phyloP scores from a whole-genome alignment of 2,113 vertebrate species.

The Ceyx margarethae region DNA sequence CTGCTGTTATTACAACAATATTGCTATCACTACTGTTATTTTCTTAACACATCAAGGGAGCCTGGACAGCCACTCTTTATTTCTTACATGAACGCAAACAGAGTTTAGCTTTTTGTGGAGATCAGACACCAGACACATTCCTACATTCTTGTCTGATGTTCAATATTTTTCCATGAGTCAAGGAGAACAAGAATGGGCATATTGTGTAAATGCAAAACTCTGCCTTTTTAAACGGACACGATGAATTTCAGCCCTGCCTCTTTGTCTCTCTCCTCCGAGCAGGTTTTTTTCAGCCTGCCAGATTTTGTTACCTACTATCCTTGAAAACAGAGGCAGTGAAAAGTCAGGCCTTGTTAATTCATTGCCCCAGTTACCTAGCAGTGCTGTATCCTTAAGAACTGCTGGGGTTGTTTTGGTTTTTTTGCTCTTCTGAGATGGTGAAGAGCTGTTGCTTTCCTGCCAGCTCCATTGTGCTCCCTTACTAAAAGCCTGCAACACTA shows the following conservation, averaged over 20 bases:
- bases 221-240: slow-evolving; percentile 50
- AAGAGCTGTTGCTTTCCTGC: slow-evolving; percentile 38
- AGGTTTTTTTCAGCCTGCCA: slow-evolving; percentile 35
- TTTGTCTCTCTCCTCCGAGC: slow-evolving; percentile 2
- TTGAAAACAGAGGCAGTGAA: slow-evolving; percentile 34
- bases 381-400: slow-evolving; percentile 25
- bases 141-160: slow-evolving; percentile 64
- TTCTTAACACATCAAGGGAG: slow-evolving; percentile 40
- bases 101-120: slow-evolving; percentile 57
- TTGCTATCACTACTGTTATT: slow-evolving; percentile 54
- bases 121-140: slow-evolving; percentile 57
- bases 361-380: slow-evolving; percentile 39
- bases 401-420: neutral
- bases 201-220: slow-evolving; percentile 52
- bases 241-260: slow-evolving; percentile 33
- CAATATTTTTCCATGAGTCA: slow-evolving; percentile 71
- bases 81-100: slow-evolving; percentile 44
- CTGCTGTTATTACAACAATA: slow-evolving; percentile 46
- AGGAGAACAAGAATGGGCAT: slow-evolving; percentile 61
- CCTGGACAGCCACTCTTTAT: neutral
- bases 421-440: neutral
- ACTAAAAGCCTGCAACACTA: slow-evolving; percentile 24
- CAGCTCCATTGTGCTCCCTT: slow-evolving; percentile 33
- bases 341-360: slow-evolving; percentile 56
- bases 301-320: slow-evolving; percentile 21